Base-by-base conservation (phyloP, 2,113 vertebrate species). In the Sylvietta virens region DNA sequence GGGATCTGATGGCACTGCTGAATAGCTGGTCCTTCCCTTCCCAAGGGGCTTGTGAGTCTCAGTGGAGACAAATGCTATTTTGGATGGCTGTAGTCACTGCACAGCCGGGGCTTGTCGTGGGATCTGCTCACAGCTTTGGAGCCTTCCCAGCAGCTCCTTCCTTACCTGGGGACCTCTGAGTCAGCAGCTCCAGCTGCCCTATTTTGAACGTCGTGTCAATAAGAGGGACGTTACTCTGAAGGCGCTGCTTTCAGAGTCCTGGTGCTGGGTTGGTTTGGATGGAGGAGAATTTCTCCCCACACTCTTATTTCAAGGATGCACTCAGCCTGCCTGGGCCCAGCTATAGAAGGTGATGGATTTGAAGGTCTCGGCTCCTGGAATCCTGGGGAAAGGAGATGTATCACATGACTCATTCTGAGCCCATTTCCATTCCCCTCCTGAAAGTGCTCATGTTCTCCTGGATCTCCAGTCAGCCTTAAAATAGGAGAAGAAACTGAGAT, bases 81-180 rank as follows among this genome's bases (percentile, higher is more conserved):
- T 78, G 72, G 88, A 78, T 62, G 72, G 58, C 71, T 61, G 48
- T 30, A 58, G 81, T 79, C 72, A 76, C 71, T 15, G 58, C 69
- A 50, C 0, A 3, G 80, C 47, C 3, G 0, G 81, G 60, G 30
- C 72, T 74, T 0, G 0, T 56, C 0, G 2, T 33, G 45, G 86
- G 72, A 86, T 71, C 92, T 78, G 76, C 74, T 85, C 6, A 2
- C n/a, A 33, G 78, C 47, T 82, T 69, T 50, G 48, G 58, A 87
- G 66, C 61, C 45, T 62, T 57, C 48, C 37, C 7, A 6, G 83
- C 6, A 16, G 66, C 72, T 92, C 71, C 76, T 37, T 87, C 88
- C 86, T 64, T 37, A 81, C 93, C 88, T 81, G 87, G 42, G 42
- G 70, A 72, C 42, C 69, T 84, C 84, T 81, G 83, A 88, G 54